Base-by-base conservation (phyloP, 2,113 vertebrate species). In the Urocynchramus pylzowi region DNA sequence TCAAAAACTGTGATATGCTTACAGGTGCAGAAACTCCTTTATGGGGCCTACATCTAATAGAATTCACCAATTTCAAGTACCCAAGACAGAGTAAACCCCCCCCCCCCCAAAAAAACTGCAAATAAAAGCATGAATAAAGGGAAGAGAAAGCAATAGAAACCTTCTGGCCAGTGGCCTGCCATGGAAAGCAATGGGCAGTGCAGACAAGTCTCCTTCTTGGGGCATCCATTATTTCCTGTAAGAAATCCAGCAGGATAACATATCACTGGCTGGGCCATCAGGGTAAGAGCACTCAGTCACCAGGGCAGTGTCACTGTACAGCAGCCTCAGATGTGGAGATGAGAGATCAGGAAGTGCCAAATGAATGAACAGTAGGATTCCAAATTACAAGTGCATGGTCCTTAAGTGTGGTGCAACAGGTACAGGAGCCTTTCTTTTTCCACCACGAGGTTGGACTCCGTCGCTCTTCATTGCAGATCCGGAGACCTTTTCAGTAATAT, bases 41-140 rank as follows among this genome's bases (percentile, higher is more conserved):
- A 12, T 33, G 50, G 3, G 1, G 7, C 28, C 33, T 65, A 16
- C 6, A 82, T 23, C 15, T 49, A 23, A 49, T 4, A 19, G 10
- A 39, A 69, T 13, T 14, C 23, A 61, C 49, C 4, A 35, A 14
- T 53, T 89, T 89, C 28, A 83, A 21, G 16, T 24, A 45, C 7
- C 5, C 12, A 59, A 18, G 5, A 3, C 4, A 35, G 6, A 75
- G 16, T 0, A 3, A 70, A 56, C 6, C 4, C 30, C 18, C 2
- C 6, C 4, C 30, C 18, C 2, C 4, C 8, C 16, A 53, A 26
- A 33, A 2, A 39, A 47, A 26, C 7, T 14, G 0, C 2, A 85
- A 52, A 7, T 3, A 31, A 41, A 54, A 28, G 4, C 19, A 19
- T 15, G 27, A 30, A 49, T 4, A 20, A 64, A 47, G 3, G 3